Base-by-base conservation (phyloP, 2,888 invertebrate species). In the Corythucha ciliata region DNA sequence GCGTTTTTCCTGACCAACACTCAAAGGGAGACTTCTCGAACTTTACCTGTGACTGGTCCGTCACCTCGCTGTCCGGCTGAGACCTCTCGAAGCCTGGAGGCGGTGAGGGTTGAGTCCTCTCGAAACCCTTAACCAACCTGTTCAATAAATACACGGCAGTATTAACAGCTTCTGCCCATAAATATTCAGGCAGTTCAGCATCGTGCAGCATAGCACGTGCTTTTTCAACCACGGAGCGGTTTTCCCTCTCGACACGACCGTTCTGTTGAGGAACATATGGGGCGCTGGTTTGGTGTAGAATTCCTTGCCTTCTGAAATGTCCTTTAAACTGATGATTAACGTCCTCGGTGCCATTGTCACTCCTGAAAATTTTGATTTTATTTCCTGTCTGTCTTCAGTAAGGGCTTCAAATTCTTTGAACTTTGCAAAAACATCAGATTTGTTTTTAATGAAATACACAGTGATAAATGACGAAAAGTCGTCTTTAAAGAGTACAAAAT, bases 301-400 rank as follows among this genome's bases (percentile, higher is more conserved):
- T n/a, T n/a, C n/a, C n/a, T n/a, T n/a, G n/a, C n/a, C n/a, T n/a
- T n/a, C n/a, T n/a, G n/a, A n/a, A n/a, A n/a, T n/a, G n/a, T n/a
- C n/a, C n/a, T n/a, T n/a, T n/a, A n/a, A n/a, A n/a, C n/a, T 42
- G 33, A 29, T 14, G 20, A 42, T 62, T 63, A 48, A 62, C 61
- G 39, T 64, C 63, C 55, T 65, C 62, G 25, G 58, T 60, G 8
- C 62, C 62, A 57, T 63, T 64, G 47, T 64, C 63, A 52, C 60
- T 64, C 20, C 62, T 40, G 20, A 64, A 46, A 46, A 63, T 62
- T 47, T 60, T 61, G 6, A 65, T 56, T 6, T 53, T 51, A 57
- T 64, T 60, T n/a, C 62, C 61, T 51, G n/a, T n/a, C n/a, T n/a
- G n/a, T n/a, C n/a, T n/a, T 63, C 55, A 36, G 37, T 61, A 59